A percentile compares a stretch with the other conserved stretches of the same genome.
Evolutionary conservation across 2,888 invertebrate genomes (phyloP).

Genomic region (Orthosia incerta): DNA sequence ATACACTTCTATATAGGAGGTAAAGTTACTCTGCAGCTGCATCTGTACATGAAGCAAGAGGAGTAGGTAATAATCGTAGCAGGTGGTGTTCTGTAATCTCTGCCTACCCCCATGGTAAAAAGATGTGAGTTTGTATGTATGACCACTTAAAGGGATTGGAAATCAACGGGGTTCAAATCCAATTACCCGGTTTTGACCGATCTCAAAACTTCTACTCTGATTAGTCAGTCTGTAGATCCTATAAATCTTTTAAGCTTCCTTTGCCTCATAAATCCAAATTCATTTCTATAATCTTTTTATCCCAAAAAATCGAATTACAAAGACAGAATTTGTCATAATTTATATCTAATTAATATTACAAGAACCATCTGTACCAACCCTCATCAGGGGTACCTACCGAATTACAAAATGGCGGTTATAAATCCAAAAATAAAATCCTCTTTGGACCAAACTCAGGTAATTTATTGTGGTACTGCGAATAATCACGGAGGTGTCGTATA

Average conservation of each 20-base stretch:
- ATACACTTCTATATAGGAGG: too few species aligned
- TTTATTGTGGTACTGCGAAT: conserved; percentile 88
- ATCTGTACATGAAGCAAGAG: too few species aligned
- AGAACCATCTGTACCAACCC: conserved; percentile 59
- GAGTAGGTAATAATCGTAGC: too few species aligned
- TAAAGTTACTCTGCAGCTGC: too few species aligned
- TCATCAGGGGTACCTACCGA: conserved; percentile 66
- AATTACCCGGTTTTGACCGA: too few species aligned
- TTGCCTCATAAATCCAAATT: conserved; percentile 14
- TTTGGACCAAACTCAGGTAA: conserved; percentile 85
- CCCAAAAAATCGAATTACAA: conserved; percentile 27
- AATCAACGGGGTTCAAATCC: too few species aligned
- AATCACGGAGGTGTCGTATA: conserved; percentile 90
- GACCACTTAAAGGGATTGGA: too few species aligned
- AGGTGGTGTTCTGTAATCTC: too few species aligned
- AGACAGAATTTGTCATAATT: conserved; percentile 48
- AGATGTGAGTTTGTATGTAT: too few species aligned
- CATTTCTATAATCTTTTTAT: conserved; percentile 5
- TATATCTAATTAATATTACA: conserved; percentile 64
- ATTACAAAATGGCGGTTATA: conserved; percentile 85
- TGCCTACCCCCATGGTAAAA: too few species aligned
- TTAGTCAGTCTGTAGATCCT: background rate
- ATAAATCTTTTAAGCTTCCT: background rate
- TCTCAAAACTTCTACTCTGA: too few species aligned
- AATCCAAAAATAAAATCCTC: conserved; percentile 89